These are phyloP conservation scores for Trematocara variabile DNA, from an alignment of 2,113 vertebrate genomes.

Conservation along the genomic window DNA sequence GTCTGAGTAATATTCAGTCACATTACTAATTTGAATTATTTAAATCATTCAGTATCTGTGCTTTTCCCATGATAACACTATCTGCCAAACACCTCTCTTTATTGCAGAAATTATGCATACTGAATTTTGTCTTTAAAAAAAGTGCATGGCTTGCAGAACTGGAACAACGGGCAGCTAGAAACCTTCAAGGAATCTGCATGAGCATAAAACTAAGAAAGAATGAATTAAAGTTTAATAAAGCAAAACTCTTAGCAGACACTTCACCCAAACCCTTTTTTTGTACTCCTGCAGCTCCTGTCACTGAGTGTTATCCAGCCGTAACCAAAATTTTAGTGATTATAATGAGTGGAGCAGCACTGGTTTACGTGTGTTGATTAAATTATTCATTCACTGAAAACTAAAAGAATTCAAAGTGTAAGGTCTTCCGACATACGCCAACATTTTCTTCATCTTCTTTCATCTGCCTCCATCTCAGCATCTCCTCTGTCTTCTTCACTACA, in stretches of 20 bases:
- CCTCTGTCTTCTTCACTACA: neutral
- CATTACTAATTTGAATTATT: slow-evolving; percentile 2
- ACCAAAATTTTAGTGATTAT: neutral
- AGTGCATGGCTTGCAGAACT: slow-evolving; percentile 8
- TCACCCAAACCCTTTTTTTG: neutral
- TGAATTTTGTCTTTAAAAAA: neutral
- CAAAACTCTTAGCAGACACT: neutral
- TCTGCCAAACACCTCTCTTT: neutral
- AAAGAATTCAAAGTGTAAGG: neutral
- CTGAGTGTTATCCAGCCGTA: neutral
- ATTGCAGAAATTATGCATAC: neutral
- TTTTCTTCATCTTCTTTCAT: neutral
- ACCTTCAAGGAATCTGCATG: slow-evolving; percentile 11
- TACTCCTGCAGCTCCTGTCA: neutral
- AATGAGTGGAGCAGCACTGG: neutral
- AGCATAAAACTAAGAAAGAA: slow-evolving; percentile 1
- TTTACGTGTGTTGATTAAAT: neutral
- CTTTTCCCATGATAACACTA: slow-evolving; percentile 8
- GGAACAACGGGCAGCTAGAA: neutral
- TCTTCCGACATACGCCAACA: neutral
- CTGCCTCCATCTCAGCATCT: neutral
- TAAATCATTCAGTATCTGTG: slow-evolving; percentile 4
- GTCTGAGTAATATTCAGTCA: neutral
- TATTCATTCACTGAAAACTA: neutral
- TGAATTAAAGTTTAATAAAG: neutral